Evolutionary conservation across 2,113 vertebrate species (phyloP).

Genomic region (Rhea pennata): DNA sequence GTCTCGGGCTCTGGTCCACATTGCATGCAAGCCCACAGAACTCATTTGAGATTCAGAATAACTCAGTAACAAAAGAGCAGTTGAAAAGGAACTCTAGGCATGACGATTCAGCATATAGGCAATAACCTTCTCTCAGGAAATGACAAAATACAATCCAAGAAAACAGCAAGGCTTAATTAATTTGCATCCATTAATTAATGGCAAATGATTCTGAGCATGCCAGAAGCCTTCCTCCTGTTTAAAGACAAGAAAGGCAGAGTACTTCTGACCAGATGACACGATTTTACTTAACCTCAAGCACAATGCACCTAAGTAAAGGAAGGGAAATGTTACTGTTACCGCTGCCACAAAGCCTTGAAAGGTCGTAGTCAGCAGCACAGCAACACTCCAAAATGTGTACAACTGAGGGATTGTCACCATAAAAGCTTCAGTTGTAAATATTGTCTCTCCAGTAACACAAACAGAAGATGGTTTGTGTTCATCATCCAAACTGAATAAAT

Average conservation of each 20-base stretch:
- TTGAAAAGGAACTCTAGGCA: neutral
- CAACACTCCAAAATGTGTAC: neutral
- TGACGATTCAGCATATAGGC: neutral
- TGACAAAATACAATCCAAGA: neutral
- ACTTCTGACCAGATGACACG: neutral
- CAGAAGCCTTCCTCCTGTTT: neutral
- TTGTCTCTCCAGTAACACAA: neutral
- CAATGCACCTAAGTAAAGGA: neutral
- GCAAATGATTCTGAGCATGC: neutral
- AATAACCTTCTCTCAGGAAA: neutral
- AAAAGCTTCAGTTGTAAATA: conserved; percentile 20
- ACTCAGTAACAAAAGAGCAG: neutral
- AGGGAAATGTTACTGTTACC: neutral
- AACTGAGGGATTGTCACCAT: neutral
- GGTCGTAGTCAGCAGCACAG: neutral
- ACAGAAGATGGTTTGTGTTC: neutral
- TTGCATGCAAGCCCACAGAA: neutral
- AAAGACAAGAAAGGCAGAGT: neutral
- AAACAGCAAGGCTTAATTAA: neutral
- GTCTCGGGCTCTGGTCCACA: neutral
- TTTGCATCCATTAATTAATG: neutral
- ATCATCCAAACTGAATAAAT: neutral
- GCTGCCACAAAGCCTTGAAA: neutral
- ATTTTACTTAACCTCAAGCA: neutral
- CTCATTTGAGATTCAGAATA: neutral